Conservation (phyloP, 2,797 vertebrate genomes). For the Eutrigla gurnardus region DNA sequence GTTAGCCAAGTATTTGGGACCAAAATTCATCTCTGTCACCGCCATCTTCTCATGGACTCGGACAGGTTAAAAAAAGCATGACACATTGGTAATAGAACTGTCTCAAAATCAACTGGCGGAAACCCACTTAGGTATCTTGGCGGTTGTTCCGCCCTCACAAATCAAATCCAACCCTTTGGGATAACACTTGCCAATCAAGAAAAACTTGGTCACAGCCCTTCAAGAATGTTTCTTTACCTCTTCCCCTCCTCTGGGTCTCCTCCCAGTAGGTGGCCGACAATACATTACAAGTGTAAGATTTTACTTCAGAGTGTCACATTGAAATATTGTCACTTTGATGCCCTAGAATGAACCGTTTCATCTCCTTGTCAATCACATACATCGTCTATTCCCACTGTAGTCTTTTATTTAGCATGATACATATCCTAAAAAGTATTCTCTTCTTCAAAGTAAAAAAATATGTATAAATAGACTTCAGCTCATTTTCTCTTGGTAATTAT, state of each 20-base stretch:
- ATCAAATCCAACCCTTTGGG: conserved; percentile 57
- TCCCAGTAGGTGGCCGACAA: conserved; percentile 57
- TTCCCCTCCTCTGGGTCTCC: conserved; percentile 35
- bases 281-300: conserved; percentile 76
- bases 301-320: conserved; percentile 65
- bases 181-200: conserved; percentile 73
- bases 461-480: conserved; percentile 37
- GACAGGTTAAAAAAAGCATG: conserved; percentile 55
- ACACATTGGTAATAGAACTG: conserved; percentile 70
- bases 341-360: conserved; percentile 68
- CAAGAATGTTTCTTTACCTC: conserved; percentile 58
- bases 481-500: conserved; percentile 47
- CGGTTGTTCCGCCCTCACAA: conserved; percentile 57
- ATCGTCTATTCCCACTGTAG: conserved; percentile 45
- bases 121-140: conserved; percentile 49
- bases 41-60: conserved; percentile 25
- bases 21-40: conserved; percentile 39
- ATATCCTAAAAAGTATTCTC: conserved; percentile 27
- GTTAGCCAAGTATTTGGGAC: conserved; percentile 37
- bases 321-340: conserved; percentile 70
- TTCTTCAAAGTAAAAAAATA: conserved; percentile 37
- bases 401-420: conserved; percentile 41
- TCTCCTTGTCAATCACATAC: conserved; percentile 73
- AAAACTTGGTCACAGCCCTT: conserved; percentile 62
- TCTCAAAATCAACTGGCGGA: conserved; percentile 48